phyloP scores from a whole-genome alignment of 1,140 invertebrate species.

The Listronotus bonariensis region DNA sequence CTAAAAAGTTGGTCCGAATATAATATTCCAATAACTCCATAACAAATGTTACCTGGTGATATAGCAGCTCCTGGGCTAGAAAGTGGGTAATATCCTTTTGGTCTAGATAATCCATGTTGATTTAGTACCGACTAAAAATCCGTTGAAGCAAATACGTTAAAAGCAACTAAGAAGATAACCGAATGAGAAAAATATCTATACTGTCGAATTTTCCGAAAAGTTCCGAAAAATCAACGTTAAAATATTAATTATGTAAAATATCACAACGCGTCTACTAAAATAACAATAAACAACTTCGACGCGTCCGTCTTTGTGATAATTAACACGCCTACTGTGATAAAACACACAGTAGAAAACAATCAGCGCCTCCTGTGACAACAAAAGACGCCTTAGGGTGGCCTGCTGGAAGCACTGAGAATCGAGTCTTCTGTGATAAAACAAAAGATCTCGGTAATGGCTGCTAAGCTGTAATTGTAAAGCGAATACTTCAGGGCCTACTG shows the following conservation, averaged over 20 bases:
- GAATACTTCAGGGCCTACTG: too few species aligned
- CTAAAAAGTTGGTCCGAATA: too few species aligned
- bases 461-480: too few species aligned
- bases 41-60: conserved; percentile 59
- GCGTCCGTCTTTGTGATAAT: conserved; percentile 6
- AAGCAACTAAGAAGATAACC: conserved; percentile 5
- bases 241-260: conserved; percentile 4
- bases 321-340: conserved; percentile 14
- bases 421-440: not conserved
- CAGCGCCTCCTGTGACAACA: not conserved
- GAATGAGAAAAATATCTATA: conserved; percentile 20
- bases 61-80: conserved; percentile 78
- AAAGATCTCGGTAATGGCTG: too few species aligned
- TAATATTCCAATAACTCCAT: too few species aligned
- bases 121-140: conserved; percentile 18
- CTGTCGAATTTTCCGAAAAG: conserved; percentile 18
- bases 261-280: conserved; percentile 17
- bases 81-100: conserved; percentile 79
- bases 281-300: conserved; percentile 26
- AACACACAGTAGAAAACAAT: conserved; percentile 13
- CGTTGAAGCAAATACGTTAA: conserved; percentile 30
- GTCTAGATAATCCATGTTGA: conserved; percentile 63
- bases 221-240: conserved; percentile 19
- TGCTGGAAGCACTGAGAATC: not conserved
- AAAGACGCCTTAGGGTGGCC: not conserved